Evolutionary conservation across 2,888 invertebrate genomes (phyloP).

Genomic region (Andricus curvator): DNA sequence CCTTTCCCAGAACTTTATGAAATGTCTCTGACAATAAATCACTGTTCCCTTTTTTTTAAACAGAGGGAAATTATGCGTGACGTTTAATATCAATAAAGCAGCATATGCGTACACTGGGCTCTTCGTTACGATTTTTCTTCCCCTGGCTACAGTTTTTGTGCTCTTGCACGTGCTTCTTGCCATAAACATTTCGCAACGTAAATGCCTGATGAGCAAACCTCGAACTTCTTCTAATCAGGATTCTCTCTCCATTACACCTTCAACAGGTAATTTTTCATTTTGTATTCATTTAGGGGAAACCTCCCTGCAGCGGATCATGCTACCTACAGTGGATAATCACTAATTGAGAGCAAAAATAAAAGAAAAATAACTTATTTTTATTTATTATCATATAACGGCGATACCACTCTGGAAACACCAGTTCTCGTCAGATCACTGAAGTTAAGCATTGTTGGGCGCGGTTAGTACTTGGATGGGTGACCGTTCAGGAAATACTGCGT

Average conservation of each 20-base stretch:
- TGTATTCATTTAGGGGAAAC: background rate
- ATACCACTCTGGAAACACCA: no score
- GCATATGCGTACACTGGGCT: constrained; percentile 58
- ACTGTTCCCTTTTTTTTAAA: constrained; percentile 12
- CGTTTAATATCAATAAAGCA: constrained; percentile 52
- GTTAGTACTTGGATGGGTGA: no score
- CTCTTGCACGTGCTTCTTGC: constrained; percentile 63
- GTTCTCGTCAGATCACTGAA: no score
- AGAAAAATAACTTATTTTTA: no score
- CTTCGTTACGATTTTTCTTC: constrained; percentile 63
- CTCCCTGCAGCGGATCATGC: no score
- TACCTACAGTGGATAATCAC: no score
- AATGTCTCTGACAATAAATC: constrained; percentile 15
- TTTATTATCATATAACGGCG: no score
- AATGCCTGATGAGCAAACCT: constrained; percentile 52
- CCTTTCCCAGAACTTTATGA: constrained; percentile 22
- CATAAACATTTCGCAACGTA: constrained; percentile 61
- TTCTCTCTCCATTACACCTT: constrained; percentile 55
- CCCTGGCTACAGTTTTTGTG: constrained; percentile 62
- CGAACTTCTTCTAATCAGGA: constrained; percentile 54
- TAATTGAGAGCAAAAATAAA: no score
- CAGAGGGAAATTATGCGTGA: constrained; percentile 61
- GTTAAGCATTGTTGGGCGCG: no score
- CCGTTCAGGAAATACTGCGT: no score
- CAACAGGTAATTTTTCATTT: constrained; percentile 50